Percentiles rank a stretch among this genome's conserved stretches.
phyloP scores from a whole-genome alignment of 2,797 vertebrate species.

The Heliangelus exortis region DNA sequence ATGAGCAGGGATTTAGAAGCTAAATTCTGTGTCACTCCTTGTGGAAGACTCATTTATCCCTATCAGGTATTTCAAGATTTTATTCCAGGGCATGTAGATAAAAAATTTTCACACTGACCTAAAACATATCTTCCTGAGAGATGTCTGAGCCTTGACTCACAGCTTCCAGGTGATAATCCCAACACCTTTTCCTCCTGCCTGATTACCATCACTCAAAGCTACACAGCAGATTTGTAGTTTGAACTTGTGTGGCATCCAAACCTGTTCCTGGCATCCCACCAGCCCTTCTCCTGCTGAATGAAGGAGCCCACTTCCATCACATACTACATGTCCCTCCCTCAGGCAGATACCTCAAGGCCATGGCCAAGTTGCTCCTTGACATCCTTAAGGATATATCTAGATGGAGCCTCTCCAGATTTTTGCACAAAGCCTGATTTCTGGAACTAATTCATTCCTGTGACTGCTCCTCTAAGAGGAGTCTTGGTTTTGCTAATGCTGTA shows the following conservation, averaged over 20 bases:
- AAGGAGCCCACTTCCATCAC: neutral
- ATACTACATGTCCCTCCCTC: neutral
- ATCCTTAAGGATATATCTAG: neutral
- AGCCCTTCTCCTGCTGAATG: neutral
- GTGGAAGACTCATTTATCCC: neutral
- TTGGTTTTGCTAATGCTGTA: constrained; percentile 1
- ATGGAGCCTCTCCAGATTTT: neutral
- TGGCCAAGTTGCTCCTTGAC: neutral
- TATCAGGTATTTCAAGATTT: neutral
- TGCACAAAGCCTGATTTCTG: neutral
- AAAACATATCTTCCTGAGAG: neutral
- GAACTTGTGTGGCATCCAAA: neutral
- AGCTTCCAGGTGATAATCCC: neutral
- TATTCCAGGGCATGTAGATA: neutral
- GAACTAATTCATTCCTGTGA: neutral
- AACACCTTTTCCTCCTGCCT: neutral
- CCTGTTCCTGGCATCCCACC: neutral
- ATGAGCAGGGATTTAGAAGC: neutral
- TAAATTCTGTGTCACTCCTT: neutral
- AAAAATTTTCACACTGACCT: neutral
- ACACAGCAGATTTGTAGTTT: neutral
- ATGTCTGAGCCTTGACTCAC: neutral
- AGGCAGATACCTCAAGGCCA: neutral
- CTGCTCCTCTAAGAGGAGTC: neutral
- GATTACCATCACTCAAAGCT: neutral